A percentile compares a stretch with the other conserved stretches of the same genome.
Evolutionary conservation across 2,888 invertebrate species (phyloP).

Genomic region (Troides helena): DNA sequence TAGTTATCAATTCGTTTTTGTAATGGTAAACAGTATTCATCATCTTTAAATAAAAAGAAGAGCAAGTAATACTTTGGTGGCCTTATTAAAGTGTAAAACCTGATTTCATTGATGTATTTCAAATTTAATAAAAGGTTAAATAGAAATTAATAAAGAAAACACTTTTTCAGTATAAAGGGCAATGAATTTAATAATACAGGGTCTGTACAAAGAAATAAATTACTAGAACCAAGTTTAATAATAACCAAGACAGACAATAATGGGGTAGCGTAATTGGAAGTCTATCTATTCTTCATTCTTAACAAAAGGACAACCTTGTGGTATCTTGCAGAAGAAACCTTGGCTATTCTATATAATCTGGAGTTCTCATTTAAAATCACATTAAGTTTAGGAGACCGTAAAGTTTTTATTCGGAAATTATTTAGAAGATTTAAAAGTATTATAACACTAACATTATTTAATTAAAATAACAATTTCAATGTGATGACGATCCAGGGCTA

Average conservation of each 20-base stretch:
- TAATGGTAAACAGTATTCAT: too few species aligned
- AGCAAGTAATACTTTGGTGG: neutral
- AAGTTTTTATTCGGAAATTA: neutral
- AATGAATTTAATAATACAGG: neutral
- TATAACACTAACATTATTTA: neutral
- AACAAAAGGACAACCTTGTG: neutral
- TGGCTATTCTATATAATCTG: neutral
- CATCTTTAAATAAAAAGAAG: too few species aligned
- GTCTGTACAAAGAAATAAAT: neutral
- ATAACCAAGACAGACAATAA: conserved; percentile 2
- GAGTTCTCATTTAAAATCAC: neutral
- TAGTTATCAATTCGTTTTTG: too few species aligned
- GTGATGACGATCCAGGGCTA: too few species aligned
- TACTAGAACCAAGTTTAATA: conserved; percentile 1
- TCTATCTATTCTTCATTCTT: conserved; percentile 1
- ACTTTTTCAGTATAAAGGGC: neutral
- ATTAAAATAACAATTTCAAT: too few species aligned
- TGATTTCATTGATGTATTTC: neutral
- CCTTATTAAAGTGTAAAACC: neutral
- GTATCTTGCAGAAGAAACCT: neutral
- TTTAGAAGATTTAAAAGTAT: neutral
- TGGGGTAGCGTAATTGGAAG: neutral
- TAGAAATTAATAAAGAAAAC: neutral
- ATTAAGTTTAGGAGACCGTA: neutral
- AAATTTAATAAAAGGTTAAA: neutral